Evolutionary conservation across 2,888 invertebrate species (phyloP).

Genomic region (Temnothorax unifasciatus): DNA sequence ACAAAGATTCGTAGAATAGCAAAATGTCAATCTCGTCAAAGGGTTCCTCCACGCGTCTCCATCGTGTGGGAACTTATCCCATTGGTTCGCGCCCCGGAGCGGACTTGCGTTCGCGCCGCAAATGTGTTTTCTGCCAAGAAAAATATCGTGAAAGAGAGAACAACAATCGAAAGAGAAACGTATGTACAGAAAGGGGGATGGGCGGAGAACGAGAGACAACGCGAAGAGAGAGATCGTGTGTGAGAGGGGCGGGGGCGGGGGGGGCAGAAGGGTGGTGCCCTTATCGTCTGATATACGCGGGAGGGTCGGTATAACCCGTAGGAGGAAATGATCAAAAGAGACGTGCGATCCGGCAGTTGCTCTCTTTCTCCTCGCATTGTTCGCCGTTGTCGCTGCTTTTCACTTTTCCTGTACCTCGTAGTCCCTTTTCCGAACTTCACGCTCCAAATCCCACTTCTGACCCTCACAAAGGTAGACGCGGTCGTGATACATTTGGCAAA

Average conservation of each 20-base stretch:
- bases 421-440: constrained; percentile 99
- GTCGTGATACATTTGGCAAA: constrained; percentile 98
- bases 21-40: background rate
- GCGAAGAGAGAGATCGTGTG: constrained; percentile 61
- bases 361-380: constrained; percentile 75
- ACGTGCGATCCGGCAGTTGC: constrained; percentile 66
- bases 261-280: background rate
- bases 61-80: constrained; percentile 2
- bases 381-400: constrained; percentile 69
- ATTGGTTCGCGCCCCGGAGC: constrained; percentile 17
- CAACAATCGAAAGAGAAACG: constrained; percentile 68
- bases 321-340: constrained; percentile 61
- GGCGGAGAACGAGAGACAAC: constrained; percentile 68
- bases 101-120: constrained; percentile 52
- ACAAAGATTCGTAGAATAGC: constrained; percentile 53
- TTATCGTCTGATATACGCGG: constrained; percentile 22
- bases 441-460: constrained; percentile 99
- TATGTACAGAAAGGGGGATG: constrained; percentile 68
- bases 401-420: constrained; percentile 94
- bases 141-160: constrained; percentile 71
- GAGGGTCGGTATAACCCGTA: background rate
- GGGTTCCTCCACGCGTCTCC: background rate
- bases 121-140: constrained; percentile 67
- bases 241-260: background rate
- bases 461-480: constrained; percentile 99